Evolutionary conservation across 2,797 vertebrate genomes (phyloP), one percentile per base, ranked within the genome.

Genomic region (Phyllotis vaccarum): DNA sequence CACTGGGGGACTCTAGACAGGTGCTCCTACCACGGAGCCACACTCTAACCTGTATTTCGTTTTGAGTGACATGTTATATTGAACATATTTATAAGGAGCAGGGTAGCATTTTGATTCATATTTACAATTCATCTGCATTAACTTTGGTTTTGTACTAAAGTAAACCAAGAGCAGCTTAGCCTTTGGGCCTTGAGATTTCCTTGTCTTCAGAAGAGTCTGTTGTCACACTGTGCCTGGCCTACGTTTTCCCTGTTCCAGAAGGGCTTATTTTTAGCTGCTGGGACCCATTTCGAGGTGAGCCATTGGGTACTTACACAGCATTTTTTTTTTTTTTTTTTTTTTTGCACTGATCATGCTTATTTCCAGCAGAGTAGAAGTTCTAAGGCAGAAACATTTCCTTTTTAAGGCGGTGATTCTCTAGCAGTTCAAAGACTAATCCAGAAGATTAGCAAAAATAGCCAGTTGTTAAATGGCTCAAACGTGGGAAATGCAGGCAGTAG

Each of bases 381-480:
- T 86, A 80, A 94, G 89, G 92, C 95, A 96, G 92, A 97, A 96
- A 95, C 94, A 96, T 96, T 97, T 97, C 96, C 97, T 96, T 97
- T 98, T 96, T 96, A 95, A 98, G 96, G 76, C 2, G 43, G 76
- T 0, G 9, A 95, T 95, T 93, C 95, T 95, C 93, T 62, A 86
- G 89, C 91, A 81, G 94, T 95, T 94, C 58, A 93, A 95, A 97
- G 91, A 93, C 85, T 95, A 97, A 95, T 97, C 97, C 94, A 79
- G 91, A 96, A 95, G 95, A 97, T 97, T 97, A 97, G 87, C 90
- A 95, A 94, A 97, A 97, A 96, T 95, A 96, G 94, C 92, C 54
- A 2, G 81, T 95, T 58, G 97, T 95, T 93, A 82, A 96, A 86
- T 72, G 58, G 78, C 83, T 87, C 52, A 31, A 87, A 80, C 93